Evolutionary conservation across 2,888 invertebrate species (phyloP), one percentile per base, ranked within the genome.

Genomic region (Epinotia nisella): DNA sequence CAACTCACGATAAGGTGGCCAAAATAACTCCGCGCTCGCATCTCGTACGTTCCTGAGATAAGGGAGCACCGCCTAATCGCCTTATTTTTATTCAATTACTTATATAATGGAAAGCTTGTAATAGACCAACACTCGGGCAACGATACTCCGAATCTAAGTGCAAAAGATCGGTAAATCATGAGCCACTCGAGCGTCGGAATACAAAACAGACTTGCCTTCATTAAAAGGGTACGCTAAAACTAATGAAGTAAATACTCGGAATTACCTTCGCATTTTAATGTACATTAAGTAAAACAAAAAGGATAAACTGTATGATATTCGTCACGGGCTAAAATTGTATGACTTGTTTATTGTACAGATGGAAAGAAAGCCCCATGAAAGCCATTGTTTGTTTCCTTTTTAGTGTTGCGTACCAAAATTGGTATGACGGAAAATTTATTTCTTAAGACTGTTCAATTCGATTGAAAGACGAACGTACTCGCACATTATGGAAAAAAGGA

Each of bases 1-100:
- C 84, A 82, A 79, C 84, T 83, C 76, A 80, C 83, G 93, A 93
- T 93, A 92, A 90, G 82, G 85, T 88, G 86, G 90, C 91, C 91
- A 88, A 93, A 92, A 92, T 93, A 93, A 89, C 92, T 88, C 83
- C 78, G 70, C 58, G 81, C 80, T 83, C 83, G 81, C 88, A 86
- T 88, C 88, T 88, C 83, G 81, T 85, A 85, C 85, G 87, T 81
- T 85, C 82, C 80, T 70, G 80, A 87, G 90, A 91, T 90, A 90
- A 86, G 81, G 77, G 59, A 62, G 60, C 70, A 39, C 80, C 75
- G 79, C 76, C 79, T 83, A 82, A 81, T 79, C 80, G 78, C 77
- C 78, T 81, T 82, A 82, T 83, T 86, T 85, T 85, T 83, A 83
- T 85, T 86, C 83, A 84, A 83, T 82, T 83, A 66, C 41, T 56